phyloP scores from a whole-genome alignment of 2,113 vertebrate species.

The Bagarius yarrelli region DNA sequence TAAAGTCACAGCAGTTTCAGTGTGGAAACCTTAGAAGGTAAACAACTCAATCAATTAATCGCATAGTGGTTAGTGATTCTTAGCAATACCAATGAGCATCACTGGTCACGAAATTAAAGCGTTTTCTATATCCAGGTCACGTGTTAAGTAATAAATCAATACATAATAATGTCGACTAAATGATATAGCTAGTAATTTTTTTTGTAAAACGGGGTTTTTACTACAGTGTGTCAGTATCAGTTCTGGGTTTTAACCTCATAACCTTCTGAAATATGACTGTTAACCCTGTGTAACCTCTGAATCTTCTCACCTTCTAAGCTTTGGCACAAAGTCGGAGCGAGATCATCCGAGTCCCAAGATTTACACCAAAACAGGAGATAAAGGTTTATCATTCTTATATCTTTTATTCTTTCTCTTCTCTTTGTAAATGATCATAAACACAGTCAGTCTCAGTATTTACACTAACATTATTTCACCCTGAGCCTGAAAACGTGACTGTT shows the following conservation, averaged over 20 bases:
- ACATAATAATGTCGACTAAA: neutral
- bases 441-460: neutral
- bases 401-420: neutral
- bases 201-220: neutral
- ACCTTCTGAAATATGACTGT: neutral
- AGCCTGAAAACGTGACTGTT: neutral
- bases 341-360: conserved; percentile 75
- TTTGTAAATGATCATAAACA: neutral
- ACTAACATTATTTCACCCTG: neutral
- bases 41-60: neutral
- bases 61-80: no score
- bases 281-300: neutral
- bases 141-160: no score
- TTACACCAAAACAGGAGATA: conserved; percentile 94
- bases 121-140: neutral
- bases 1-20: conserved; percentile 18
- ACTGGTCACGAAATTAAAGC: neutral
- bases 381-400: conserved; percentile 70
- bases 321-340: conserved; percentile 55
- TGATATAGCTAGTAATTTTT: neutral
- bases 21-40: conserved; percentile 63
- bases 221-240: neutral
- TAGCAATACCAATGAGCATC: neutral
- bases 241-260: neutral
- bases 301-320: conserved; percentile 32